Base-by-base conservation (phyloP, 2,797 vertebrate genomes). In the Anas acuta region DNA sequence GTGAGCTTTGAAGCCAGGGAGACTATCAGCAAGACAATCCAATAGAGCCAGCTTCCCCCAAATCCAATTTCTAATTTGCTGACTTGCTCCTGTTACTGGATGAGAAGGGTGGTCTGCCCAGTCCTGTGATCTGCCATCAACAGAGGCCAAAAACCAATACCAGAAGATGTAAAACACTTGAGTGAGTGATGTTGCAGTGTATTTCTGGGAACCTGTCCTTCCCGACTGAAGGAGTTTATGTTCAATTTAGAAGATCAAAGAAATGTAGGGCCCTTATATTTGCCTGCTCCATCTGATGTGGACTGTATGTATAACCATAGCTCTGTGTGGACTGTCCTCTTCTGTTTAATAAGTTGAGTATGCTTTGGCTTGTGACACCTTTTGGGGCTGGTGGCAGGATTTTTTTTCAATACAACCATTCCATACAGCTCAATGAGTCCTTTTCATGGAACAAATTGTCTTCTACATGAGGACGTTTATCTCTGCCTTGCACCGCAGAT, bases 1-100 rank as follows among this genome's bases (percentile, higher is more conserved):
- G 61, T 69, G 88, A 92, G 92, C 91, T 93, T 94, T 93, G 91
- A 95, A 96, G 91, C 72, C 7, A 1, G 33, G 47, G 54, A 85
- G 86, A 79, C 82, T 57, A 90, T 70, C 33, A 79, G 43, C 23
- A 58, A 87, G 72, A 33, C 45, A 80, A 37, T 77, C 67, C 54
- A 65, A 65, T 14, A 84, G 14, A 69, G 47, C 10, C 26, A 43
- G 3, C 71, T 87, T 56, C 8, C 10, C 16, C n/a, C 6, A 45
- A 30, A 0, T 47, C 54, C 30, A 54, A 11, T 74, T 71, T 79
- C 43, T 56, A 16, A 61, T 77, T 82, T 60, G 41, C 32, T 54
- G 53, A 30, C 22, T 61, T 2, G 7, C 21, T 39, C 13, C 41
- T 61, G 7, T 28, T 51, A 8, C 25, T n/a, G 64, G 53, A 17